Percentiles rank a stretch among this genome's conserved stretches.
phyloP scores from a whole-genome alignment of 1,140 invertebrate genomes.

The Nasonia longicornis region DNA sequence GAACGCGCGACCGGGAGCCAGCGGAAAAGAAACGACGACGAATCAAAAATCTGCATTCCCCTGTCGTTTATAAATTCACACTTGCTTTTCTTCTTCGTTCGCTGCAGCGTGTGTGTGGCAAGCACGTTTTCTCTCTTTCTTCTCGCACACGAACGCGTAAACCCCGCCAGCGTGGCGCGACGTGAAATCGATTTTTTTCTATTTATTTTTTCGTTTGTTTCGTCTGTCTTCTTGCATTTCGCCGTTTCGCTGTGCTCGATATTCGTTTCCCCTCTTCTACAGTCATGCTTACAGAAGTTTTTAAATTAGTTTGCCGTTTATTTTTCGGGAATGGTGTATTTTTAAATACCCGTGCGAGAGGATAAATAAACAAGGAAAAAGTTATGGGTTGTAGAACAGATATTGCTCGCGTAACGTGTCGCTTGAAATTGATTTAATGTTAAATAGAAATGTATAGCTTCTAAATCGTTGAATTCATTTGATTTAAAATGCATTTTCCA shows the following conservation, averaged over 20 bases:
- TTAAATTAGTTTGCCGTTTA: background rate
- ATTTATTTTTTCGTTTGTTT: background rate
- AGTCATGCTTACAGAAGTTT: background rate
- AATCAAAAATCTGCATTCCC: background rate
- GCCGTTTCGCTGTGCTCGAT: background rate
- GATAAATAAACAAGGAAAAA: too few relatives aligned
- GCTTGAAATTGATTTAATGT: too few relatives aligned
- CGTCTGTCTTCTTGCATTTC: background rate
- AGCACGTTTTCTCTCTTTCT: background rate
- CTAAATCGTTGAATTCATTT: too few relatives aligned
- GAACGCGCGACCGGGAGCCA: background rate
- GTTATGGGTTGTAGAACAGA: too few relatives aligned
- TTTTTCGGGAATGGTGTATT: background rate
- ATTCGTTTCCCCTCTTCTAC: background rate
- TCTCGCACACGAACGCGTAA: background rate
- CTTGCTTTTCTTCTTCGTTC: background rate
- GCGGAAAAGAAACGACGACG: background rate
- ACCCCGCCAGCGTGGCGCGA: background rate
- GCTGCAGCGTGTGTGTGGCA: background rate
- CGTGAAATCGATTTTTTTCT: background rate
- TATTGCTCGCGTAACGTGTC: too few relatives aligned
- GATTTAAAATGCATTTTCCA: too few relatives aligned
- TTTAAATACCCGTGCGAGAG: too few relatives aligned
- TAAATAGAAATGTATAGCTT: too few relatives aligned
- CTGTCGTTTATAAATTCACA: background rate